These are phyloP conservation scores for Drosophila infuscata DNA, from an alignment of 2,888 invertebrate species.

Conservation along the genomic window DNA sequence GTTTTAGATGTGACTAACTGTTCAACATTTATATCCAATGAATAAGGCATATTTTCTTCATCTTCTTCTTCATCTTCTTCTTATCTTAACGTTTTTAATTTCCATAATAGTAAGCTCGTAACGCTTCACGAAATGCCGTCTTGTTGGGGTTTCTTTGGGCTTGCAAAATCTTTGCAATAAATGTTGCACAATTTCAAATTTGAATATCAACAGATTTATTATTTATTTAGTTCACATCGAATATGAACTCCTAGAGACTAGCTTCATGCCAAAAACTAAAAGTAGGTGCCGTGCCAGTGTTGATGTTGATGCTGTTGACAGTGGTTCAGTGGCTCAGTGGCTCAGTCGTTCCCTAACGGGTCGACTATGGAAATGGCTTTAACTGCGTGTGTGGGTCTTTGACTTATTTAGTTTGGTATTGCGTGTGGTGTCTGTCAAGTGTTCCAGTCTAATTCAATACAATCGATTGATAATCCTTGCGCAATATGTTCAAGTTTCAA, in stretches of 20 bases:
- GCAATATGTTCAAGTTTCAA: slow-evolving; percentile 58
- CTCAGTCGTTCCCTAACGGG: not conserved
- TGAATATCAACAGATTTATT: not conserved
- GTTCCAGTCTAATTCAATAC: slow-evolving; percentile 28
- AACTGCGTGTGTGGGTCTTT: slow-evolving; percentile 15
- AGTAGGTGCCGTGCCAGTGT: not conserved
- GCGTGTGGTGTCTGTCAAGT: slow-evolving; percentile 47
- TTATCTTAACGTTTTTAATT: not conserved
- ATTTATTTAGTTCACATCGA: not conserved
- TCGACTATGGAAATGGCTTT: slow-evolving; percentile 22
- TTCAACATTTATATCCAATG: not conserved
- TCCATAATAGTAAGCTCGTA: not conserved
- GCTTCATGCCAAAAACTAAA: not conserved
- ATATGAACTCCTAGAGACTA: too few relatives aligned
- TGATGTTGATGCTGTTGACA: slow-evolving; percentile 2
- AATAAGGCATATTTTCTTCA: not conserved
- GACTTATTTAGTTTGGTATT: slow-evolving; percentile 6
- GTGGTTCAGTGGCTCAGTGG: slow-evolving; percentile 4
- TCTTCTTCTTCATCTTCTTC: not conserved
- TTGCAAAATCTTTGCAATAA: not conserved
- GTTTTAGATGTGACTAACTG: not conserved
- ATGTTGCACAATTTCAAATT: not conserved
- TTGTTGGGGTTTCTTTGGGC: not conserved
- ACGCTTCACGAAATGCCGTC: not conserved
- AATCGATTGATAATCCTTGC: slow-evolving; percentile 59